These are phyloP conservation scores for Drosophila stalkeri DNA, from an alignment of 2,888 invertebrate genomes.

Conservation along the genomic window DNA sequence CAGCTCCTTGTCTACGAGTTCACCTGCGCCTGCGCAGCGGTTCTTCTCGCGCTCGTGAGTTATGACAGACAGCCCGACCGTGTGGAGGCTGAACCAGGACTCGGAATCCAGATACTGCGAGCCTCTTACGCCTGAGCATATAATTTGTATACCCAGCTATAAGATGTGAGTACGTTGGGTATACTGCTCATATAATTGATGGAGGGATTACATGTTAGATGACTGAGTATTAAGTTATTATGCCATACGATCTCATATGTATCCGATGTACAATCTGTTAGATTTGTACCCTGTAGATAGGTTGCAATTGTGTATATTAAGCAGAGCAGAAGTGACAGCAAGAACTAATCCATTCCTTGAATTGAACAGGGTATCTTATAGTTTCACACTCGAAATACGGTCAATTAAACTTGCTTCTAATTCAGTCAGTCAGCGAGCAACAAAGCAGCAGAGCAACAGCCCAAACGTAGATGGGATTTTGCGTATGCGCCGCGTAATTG, in stretches of 20 bases:
- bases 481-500: conserved; percentile 74
- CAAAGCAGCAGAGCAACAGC: conserved; percentile 37
- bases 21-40: conserved; percentile 81
- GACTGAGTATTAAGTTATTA: too few species aligned
- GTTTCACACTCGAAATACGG: neutral
- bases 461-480: conserved; percentile 49
- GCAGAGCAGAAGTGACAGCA: too few species aligned
- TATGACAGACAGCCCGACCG: conserved; percentile 76
- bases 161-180: neutral
- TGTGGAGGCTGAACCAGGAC: conserved; percentile 45
- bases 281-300: too few species aligned
- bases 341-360: too few species aligned
- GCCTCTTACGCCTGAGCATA: conserved; percentile 74
- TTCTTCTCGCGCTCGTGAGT: conserved; percentile 75
- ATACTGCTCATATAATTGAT: neutral
- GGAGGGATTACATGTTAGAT: too few species aligned
- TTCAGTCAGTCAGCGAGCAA: conserved; percentile 50
- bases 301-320: too few species aligned
- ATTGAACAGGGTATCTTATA: conserved; percentile 6
- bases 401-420: conserved; percentile 41
- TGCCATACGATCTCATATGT: too few species aligned
- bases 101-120: conserved; percentile 31
- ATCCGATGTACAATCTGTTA: too few species aligned
- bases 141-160: conserved; percentile 51
- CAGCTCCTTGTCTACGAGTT: conserved; percentile 58